Evolutionary conservation across 2,797 vertebrate species (phyloP), one percentile per base, ranked within the genome.

Genomic region (Alectoris magna): DNA sequence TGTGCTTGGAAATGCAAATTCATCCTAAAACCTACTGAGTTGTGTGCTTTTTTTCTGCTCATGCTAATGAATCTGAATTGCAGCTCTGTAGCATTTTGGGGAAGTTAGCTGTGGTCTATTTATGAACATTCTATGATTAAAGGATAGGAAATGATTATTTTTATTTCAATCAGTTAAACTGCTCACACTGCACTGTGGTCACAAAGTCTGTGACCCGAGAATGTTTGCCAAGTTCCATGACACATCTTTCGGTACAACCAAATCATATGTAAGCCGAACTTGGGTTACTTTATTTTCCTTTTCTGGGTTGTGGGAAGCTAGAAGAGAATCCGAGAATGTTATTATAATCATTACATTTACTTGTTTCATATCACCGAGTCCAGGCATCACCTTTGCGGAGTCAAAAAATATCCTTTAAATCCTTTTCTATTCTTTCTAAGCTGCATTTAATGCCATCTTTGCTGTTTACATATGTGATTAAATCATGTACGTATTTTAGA

Each of bases 171-270:
- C 6, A 2, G 51, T 79, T 91, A 73, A 84, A 93, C 67, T 46
- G 53, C 71, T 91, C 84, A 53, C 38, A 39, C 77, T 79, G 67
- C 44, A 70, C 24, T 58, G 48, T 49, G 79, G 82, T 84, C 89
- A 71, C 76, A 79, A 88, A 91, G 19, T 60, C 76, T 79, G 41
- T 88, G 91, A 95, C 92, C 87, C 64, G 27, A 73, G 80, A 93
- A 84, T 86, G 41, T 78, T 84, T 94, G 95, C 94, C 84, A 95
- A 95, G 71, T 95, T 95, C 93, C 94, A 90, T 93, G 93, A 95
- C 93, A 95, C 31, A 51, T 91, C 46, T 90, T 46, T 94, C 58
- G 73, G 46, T 80, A 63, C 76, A 88, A 94, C 67, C 27, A 92
- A 90, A 81, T 86, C n/a, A 70, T 73, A 90, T 83, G 76, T 78